Evolutionary conservation across 2,888 invertebrate species (phyloP).

Genomic region (Orthonevra nobilis): DNA sequence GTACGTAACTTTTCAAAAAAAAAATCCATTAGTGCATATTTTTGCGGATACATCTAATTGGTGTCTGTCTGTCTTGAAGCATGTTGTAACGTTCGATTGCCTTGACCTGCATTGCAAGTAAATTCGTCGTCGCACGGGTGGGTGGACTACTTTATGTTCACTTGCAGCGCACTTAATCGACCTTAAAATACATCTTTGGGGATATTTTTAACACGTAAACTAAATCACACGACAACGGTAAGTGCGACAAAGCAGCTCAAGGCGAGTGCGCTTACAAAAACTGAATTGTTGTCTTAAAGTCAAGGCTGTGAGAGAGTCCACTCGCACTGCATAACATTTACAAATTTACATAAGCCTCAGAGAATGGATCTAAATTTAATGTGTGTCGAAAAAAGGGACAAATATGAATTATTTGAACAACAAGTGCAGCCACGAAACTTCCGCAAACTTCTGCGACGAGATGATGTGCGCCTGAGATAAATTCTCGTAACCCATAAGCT

Average conservation of each 20-base stretch:
- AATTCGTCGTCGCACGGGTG: background rate
- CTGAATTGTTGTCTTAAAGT: slow-evolving; percentile 41
- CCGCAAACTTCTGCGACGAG: slow-evolving; percentile 23
- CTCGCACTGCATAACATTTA: background rate
- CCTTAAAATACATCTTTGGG: slow-evolving; percentile 1
- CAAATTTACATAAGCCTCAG: background rate
- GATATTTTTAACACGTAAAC: slow-evolving; percentile 19
- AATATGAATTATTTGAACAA: slow-evolving; percentile 14
- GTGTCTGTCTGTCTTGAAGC: background rate
- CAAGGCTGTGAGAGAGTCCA: slow-evolving; percentile 31
- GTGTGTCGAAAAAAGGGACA: background rate
- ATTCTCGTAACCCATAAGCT: too few relatives aligned
- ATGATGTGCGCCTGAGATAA: background rate
- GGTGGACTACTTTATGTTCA: background rate
- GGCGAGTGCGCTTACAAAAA: slow-evolving; percentile 32
- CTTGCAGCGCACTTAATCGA: background rate
- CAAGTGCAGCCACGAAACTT: slow-evolving; percentile 25
- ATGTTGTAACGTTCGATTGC: background rate
- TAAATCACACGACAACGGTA: slow-evolving; percentile 2
- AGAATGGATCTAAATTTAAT: background rate
- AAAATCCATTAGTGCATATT: too few relatives aligned
- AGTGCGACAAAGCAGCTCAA: slow-evolving; percentile 52
- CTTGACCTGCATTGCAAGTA: slow-evolving; percentile 8
- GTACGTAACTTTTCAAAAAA: background rate
- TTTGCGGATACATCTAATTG: background rate